Evolutionary conservation across 2,113 vertebrate genomes (phyloP), one percentile per base, ranked within the genome.

Genomic region (Scomber japonicus): DNA sequence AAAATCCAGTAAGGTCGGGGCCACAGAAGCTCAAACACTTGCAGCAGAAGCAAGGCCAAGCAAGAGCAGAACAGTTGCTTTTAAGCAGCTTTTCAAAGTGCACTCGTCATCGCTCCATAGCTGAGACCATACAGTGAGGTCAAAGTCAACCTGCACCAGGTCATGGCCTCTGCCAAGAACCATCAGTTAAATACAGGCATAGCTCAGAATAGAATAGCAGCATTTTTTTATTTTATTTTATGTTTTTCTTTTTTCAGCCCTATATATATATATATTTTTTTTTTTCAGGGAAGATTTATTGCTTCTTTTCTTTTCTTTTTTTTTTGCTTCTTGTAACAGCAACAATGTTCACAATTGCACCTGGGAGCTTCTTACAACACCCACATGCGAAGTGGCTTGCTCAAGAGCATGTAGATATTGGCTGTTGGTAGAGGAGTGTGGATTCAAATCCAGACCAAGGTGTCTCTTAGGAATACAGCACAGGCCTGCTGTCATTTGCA

Each of bases 71-170:
- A 54, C 56, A 56, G 62, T 62, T 79, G 54, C 48, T 72, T 17
- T 4, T 69, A 57, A 83, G 83, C 64, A 56, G 64, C 69, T 83
- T 82, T 78, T 56, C 72, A 84, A 78, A 78, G 61, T 35, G 35
- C 54, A 4, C 64, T 80, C 53, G 81, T 84, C 80, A 66, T 49
- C 9, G 15, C 69, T 75, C 46, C n/a, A 40, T 65, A 72, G 75
- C 72, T 68, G 60, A 57, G 68, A 70, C 80, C 80, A 49, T 49
- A 65, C 73, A 72, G 40, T 0, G 21, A 76, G 85, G 88, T 88
- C 90, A 84, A 77, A 83, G 72, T 78, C 70, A 75, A 82, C 80
- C 67, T 81, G 79, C 68, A 75, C 19, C 12, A 73, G 74, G 85
- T 79, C 85, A 79, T 0, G 53, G 65, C 86, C 75, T 84, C 66